phyloP scores from a whole-genome alignment of 2,888 invertebrate genomes.

The Muscina levida region DNA sequence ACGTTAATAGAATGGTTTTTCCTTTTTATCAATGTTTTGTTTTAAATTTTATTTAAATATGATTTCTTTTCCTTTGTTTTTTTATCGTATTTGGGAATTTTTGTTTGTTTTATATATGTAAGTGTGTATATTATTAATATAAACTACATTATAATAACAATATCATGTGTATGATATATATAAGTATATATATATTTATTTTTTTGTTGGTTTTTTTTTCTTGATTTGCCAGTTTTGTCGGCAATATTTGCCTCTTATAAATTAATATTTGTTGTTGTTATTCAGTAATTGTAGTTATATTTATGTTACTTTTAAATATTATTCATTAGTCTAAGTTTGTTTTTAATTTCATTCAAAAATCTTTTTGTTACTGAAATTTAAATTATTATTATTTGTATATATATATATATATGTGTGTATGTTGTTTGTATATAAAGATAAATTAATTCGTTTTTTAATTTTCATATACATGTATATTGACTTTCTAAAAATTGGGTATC shows the following conservation, averaged over 20 bases:
- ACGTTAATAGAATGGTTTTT: too few species aligned
- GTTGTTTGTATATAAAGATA: neutral
- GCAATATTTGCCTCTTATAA: slow-evolving; percentile 67
- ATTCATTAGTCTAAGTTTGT: slow-evolving; percentile 65
- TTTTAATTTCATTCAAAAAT: slow-evolving; percentile 29
- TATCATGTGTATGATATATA: slow-evolving; percentile 54
- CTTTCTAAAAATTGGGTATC: too few species aligned
- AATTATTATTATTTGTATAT: slow-evolving; percentile 10
- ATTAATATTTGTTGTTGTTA: slow-evolving; percentile 39
- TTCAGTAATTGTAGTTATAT: slow-evolving; percentile 43
- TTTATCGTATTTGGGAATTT: slow-evolving; percentile 46
- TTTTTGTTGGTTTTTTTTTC: slow-evolving; percentile 75
- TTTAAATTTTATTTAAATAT: slow-evolving; percentile 59
- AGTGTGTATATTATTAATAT: slow-evolving; percentile 72
- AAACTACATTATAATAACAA: slow-evolving; percentile 77
- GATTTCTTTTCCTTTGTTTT: slow-evolving; percentile 50
- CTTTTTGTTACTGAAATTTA: neutral
- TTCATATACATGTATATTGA: too few species aligned
- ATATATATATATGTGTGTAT: neutral
- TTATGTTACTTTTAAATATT: slow-evolving; percentile 63
- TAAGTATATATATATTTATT: slow-evolving; percentile 64
- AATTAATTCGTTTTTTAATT: too few species aligned
- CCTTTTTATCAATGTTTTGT: too few species aligned
- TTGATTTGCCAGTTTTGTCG: slow-evolving; percentile 75
- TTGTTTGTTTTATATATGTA: slow-evolving; percentile 63